Evolutionary conservation across 1,140 invertebrate species (phyloP).

Genomic region (Diachasmimorpha longicaudata): DNA sequence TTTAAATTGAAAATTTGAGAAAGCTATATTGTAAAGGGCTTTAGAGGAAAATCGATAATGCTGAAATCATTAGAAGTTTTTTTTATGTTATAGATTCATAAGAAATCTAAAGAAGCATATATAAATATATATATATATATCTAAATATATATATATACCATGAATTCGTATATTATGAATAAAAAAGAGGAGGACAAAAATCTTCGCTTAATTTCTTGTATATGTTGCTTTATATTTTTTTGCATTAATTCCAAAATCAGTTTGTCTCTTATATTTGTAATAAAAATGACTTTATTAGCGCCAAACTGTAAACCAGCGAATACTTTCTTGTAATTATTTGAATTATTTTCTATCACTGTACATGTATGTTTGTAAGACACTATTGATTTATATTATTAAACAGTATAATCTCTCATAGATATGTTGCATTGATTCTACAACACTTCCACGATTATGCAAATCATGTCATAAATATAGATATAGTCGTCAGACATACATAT

Average conservation of each 20-base stretch:
- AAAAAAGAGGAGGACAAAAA: background rate
- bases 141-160: background rate
- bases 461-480: too few relatives aligned
- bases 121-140: constrained; percentile 4
- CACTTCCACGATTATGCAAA: background rate
- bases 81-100: background rate
- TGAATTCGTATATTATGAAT: background rate
- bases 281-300: background rate
- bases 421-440: background rate
- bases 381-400: constrained; percentile 52
- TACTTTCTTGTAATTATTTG: constrained; percentile 9
- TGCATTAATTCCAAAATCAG: too few relatives aligned
- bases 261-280: background rate
- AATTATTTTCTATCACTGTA: constrained; percentile 47
- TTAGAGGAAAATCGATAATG: background rate
- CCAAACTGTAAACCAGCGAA: background rate
- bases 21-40: background rate
- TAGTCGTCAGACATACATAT: too few relatives aligned
- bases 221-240: too few relatives aligned
- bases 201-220: too few relatives aligned
- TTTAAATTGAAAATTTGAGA: background rate
- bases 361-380: constrained; percentile 50
- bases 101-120: background rate
- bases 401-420: constrained; percentile 41
- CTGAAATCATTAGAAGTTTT: background rate